These are phyloP conservation scores for Rhopalosiphum nymphaeae DNA, from an alignment of 2,888 invertebrate species.

Conservation along the genomic window DNA sequence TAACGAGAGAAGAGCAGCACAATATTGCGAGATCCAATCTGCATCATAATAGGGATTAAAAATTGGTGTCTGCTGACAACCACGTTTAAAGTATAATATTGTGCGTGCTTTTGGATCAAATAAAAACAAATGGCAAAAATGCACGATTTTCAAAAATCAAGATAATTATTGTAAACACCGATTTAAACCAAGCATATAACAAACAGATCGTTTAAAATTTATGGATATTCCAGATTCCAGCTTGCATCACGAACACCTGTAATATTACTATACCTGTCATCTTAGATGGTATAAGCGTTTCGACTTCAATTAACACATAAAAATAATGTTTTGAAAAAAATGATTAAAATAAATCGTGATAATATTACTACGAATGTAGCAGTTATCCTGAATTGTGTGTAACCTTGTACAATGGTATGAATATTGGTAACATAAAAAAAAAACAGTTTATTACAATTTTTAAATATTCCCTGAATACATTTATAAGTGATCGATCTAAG, in stretches of 20 bases:
- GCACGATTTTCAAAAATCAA: background rate
- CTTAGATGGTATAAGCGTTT: background rate
- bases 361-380: background rate
- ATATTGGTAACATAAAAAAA: no score
- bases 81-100: background rate
- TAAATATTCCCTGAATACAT: background rate
- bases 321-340: background rate
- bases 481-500: background rate
- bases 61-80: background rate
- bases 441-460: background rate
- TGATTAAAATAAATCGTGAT: background rate
- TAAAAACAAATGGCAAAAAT: background rate
- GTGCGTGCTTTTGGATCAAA: background rate
- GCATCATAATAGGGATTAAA: background rate
- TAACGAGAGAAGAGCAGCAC: background rate
- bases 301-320: background rate
- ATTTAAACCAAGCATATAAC: background rate
- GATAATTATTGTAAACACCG: background rate
- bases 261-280: background rate
- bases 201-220: background rate
- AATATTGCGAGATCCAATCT: background rate
- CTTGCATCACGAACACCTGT: background rate
- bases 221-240: fast-evolving
- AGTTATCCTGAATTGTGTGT: background rate
- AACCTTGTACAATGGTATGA: background rate